A percentile compares a stretch with the other conserved stretches of the same genome.
These are phyloP conservation scores for Corydoras maculifer DNA, from an alignment of 2,113 vertebrate species.

Conservation along the genomic window DNA sequence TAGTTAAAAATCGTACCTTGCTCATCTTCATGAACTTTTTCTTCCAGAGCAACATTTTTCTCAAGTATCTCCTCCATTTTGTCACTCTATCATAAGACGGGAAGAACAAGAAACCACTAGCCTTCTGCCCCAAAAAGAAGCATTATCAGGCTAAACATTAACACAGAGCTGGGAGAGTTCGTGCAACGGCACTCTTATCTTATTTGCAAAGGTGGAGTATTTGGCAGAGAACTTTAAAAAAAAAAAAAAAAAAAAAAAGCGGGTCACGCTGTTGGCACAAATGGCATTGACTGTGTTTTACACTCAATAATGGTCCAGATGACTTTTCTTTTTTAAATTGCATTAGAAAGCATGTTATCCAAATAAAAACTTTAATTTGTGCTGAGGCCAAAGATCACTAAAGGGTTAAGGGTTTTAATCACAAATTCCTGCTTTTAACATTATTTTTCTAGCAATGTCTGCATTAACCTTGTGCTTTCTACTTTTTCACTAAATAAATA, in stretches of 20 bases:
- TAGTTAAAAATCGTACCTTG: conserved; percentile 53
- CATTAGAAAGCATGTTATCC: background rate
- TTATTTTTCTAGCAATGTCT: no score
- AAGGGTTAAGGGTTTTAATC: no score
- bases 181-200: conserved; percentile 64
- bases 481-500: no score
- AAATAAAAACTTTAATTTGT: background rate
- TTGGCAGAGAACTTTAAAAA: conserved; percentile 55
- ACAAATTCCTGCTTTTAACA: no score
- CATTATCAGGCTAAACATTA: conserved; percentile 76
- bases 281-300: conserved; percentile 3
- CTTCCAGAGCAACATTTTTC: conserved; percentile 48
- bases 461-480: no score
- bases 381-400: no score
- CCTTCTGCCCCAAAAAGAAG: conserved; percentile 56
- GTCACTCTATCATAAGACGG: conserved; percentile 51
- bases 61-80: conserved; percentile 62
- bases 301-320: background rate
- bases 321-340: background rate
- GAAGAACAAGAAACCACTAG: conserved; percentile 48
- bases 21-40: conserved; percentile 48
- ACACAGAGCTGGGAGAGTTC: conserved; percentile 54
- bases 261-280: conserved; percentile 34
- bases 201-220: conserved; percentile 70
- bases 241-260: conserved; percentile 23